These are phyloP conservation scores for Leucopsar rothschildi DNA, from an alignment of 2,113 vertebrate species.

Conservation along the genomic window DNA sequence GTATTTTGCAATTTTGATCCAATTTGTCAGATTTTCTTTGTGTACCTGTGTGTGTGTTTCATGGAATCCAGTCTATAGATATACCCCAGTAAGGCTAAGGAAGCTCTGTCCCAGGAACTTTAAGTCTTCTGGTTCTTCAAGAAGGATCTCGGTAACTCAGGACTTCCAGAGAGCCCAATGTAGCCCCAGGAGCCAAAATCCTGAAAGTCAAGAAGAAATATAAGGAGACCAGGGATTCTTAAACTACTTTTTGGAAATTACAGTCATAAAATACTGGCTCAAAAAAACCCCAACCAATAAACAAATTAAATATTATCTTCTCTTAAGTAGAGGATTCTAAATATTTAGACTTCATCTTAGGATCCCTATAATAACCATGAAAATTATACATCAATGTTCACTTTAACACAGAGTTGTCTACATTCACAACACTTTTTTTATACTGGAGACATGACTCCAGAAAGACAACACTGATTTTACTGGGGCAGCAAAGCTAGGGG, in stretches of 20 bases:
- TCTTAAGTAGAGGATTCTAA: background rate
- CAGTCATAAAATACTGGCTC: background rate
- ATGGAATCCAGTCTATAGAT: background rate
- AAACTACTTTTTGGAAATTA: background rate
- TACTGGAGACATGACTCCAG: background rate
- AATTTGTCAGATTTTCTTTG: background rate
- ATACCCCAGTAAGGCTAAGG: background rate
- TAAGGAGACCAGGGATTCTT: background rate
- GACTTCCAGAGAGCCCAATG: background rate
- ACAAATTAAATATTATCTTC: background rate
- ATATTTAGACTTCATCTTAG: background rate
- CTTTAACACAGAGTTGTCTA: background rate
- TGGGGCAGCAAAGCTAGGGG: background rate
- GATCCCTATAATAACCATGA: background rate
- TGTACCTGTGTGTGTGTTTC: background rate
- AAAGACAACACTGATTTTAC: background rate
- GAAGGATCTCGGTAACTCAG: background rate
- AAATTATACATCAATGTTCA: background rate
- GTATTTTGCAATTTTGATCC: background rate
- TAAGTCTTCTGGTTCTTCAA: background rate
- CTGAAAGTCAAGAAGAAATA: background rate
- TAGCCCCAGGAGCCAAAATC: background rate
- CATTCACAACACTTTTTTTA: background rate
- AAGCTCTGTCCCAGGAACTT: background rate
- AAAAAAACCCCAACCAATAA: fast-evolving